phyloP scores from a whole-genome alignment of 2,113 vertebrate species.

The Atrichornis clamosus region DNA sequence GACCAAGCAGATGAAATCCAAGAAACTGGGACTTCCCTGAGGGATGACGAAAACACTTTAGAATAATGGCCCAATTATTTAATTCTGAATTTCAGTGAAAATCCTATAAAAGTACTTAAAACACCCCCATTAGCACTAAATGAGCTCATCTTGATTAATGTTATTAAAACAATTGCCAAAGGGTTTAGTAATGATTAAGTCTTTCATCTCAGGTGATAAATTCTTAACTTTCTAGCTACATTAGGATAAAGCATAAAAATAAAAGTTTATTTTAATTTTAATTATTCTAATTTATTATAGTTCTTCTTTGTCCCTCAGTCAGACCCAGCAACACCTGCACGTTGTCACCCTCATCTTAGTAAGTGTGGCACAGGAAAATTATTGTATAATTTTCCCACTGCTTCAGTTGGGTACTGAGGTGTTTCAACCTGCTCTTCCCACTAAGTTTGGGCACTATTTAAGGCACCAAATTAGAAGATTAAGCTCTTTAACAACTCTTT shows the following conservation, averaged over 20 bases:
- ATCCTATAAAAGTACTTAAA: constrained; percentile 67
- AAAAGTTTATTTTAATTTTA: constrained; percentile 10
- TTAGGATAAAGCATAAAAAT: constrained; percentile 23
- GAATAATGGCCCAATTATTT: constrained; percentile 66
- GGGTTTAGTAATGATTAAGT: constrained; percentile 56
- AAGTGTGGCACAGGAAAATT: neutral
- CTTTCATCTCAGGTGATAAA: constrained; percentile 61
- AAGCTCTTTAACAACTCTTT: neutral
- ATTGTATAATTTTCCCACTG: neutral
- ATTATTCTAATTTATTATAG: neutral
- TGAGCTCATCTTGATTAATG: constrained; percentile 67
- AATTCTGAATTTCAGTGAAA: constrained; percentile 68
- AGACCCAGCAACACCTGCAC: neutral
- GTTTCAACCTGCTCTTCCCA: neutral
- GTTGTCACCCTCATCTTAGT: neutral
- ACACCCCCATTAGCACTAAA: constrained; percentile 47
- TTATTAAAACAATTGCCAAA: constrained; percentile 61
- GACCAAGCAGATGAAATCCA: constrained; percentile 26
- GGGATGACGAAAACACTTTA: constrained; percentile 51
- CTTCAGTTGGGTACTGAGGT: neutral
- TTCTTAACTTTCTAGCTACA: constrained; percentile 12
- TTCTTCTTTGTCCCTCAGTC: neutral
- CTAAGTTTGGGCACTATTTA: neutral
- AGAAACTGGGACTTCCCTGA: constrained; percentile 46
- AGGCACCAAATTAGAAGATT: neutral